These are phyloP conservation scores for Actinernus sp. DNA, from an alignment of 92 coral and sea anemone species.

Conservation along the genomic window DNA sequence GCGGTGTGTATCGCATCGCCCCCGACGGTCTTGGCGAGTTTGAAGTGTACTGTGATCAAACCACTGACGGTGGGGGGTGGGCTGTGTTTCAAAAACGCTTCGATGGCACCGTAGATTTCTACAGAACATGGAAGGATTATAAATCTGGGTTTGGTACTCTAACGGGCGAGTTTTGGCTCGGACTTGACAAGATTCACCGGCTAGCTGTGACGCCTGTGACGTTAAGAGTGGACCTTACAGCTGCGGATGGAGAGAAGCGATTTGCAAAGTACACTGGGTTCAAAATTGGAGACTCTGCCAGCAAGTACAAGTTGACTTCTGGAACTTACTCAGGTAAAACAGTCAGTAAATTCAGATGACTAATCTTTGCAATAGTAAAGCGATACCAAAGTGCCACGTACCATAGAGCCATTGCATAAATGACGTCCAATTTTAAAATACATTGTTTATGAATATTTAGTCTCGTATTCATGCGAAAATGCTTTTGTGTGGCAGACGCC, in stretches of 20 bases:
- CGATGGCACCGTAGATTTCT: conserved; percentile 66
- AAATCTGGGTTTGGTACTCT: conserved; percentile 68
- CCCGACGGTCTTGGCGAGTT: conserved; percentile 54
- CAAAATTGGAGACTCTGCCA: conserved; percentile 41
- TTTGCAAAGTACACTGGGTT: conserved; percentile 69
- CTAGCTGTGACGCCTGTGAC: conserved; percentile 40
- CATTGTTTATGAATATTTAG: too few relatives aligned
- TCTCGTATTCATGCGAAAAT: too few relatives aligned
- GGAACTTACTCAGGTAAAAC: conserved; percentile 63
- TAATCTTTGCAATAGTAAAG: too few relatives aligned
- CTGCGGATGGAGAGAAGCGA: conserved; percentile 57
- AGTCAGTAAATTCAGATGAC: too few relatives aligned
- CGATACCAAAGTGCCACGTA: neutral
- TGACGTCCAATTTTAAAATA: too few relatives aligned
- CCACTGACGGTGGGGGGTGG: conserved; percentile 81
- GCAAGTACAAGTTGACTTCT: conserved; percentile 48
- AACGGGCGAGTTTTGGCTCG: conserved; percentile 77
- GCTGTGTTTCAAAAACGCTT: conserved; percentile 70
- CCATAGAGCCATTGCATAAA: too few relatives aligned
- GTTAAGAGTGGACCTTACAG: conserved; percentile 72
- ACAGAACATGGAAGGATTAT: conserved; percentile 38
- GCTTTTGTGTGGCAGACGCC: too few relatives aligned
- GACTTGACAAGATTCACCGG: conserved; percentile 71
- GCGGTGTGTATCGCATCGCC: conserved; percentile 60
- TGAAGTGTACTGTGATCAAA: conserved; percentile 70